Evolutionary conservation across 2,797 vertebrate genomes (phyloP).

Genomic region (Helarctos malayanus): DNA sequence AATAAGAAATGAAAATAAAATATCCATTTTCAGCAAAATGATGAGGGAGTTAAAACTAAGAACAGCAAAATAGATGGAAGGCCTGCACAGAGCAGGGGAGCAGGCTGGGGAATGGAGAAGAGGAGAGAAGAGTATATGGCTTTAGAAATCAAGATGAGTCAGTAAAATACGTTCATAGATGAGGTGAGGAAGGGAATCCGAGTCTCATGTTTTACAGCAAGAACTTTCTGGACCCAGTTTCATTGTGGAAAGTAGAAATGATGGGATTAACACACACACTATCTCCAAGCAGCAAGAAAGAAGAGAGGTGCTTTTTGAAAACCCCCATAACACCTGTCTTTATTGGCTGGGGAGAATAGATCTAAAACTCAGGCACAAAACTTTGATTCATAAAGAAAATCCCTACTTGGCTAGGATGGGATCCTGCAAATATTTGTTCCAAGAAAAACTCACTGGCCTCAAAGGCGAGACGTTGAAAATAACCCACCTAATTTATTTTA

Average conservation of each 20-base stretch:
- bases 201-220: neutral
- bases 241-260: constrained; percentile 16
- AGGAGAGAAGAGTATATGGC: neutral
- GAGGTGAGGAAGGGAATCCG: neutral
- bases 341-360: neutral
- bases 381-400: neutral
- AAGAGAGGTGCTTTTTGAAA: neutral
- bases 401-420: neutral
- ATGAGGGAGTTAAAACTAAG: neutral
- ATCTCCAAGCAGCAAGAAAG: neutral
- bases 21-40: neutral
- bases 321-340: neutral
- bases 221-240: neutral
- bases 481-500: neutral
- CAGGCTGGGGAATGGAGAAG: neutral
- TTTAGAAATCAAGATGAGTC: neutral
- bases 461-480: neutral
- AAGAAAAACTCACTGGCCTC: neutral
- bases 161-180: neutral
- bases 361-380: neutral
- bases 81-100: neutral
- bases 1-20: neutral
- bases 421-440: neutral
- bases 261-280: neutral
- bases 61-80: neutral